phyloP scores from a whole-genome alignment of 2,113 vertebrate genomes.

The Varanus komodoensis region DNA sequence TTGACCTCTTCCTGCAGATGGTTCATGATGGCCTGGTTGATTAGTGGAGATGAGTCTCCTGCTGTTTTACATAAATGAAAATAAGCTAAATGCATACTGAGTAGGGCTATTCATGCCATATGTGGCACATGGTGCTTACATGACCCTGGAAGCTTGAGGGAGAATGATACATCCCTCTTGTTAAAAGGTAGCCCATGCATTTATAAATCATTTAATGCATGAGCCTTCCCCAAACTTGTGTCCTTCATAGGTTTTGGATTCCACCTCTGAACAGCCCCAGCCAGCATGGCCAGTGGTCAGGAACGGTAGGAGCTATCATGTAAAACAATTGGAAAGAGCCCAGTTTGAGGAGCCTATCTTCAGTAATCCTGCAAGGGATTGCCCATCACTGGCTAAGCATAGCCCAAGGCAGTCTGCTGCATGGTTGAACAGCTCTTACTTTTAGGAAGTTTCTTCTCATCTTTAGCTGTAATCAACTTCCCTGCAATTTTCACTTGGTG shows the following conservation, averaged over 20 bases:
- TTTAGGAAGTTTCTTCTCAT: background rate
- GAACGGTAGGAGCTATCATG: too few species aligned
- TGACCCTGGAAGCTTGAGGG: background rate
- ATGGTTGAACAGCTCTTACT: background rate
- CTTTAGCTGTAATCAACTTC: background rate
- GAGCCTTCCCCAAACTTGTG: too few species aligned
- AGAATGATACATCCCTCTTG: background rate
- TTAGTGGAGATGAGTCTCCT: background rate
- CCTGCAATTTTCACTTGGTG: background rate
- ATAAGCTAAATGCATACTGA: conserved; percentile 26
- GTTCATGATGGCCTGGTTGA: conserved; percentile 18
- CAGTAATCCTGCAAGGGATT: background rate
- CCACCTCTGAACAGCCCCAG: too few species aligned
- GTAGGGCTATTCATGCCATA: background rate
- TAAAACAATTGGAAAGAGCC: too few species aligned
- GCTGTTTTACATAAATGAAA: conserved; percentile 13
- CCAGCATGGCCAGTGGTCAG: too few species aligned
- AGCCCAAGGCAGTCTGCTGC: background rate
- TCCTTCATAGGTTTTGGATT: too few species aligned
- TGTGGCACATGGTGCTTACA: background rate
- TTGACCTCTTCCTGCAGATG: background rate
- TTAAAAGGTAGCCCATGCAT: background rate
- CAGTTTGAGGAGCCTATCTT: background rate
- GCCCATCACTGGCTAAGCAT: background rate
- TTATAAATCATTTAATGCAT: background rate